Evolutionary conservation across 1,140 invertebrate genomes (phyloP), one percentile per base, ranked within the genome.

Genomic region (Chymomyza costata): DNA sequence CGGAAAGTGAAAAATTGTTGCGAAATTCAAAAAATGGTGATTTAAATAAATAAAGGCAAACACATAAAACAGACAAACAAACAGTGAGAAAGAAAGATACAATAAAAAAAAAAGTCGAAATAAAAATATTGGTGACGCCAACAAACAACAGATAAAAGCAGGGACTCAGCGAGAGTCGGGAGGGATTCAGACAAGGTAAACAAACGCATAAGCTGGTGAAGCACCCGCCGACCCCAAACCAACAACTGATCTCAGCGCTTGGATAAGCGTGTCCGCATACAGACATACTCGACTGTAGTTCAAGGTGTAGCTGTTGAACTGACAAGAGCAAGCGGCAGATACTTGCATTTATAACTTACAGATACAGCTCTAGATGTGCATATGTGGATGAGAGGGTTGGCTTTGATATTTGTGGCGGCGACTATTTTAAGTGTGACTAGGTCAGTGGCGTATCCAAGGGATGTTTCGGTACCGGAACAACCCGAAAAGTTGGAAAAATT

Each of bases 141-240:
- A 43, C 38, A 41, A 25, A 28, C 16, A 25, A 21, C n/a, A 19
- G 18, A 3, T 8, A 13, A 40, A 10, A 38, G 35, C 8, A 28
- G 18, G 25, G 37, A 31, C 56, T 62, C 51, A 49, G 25, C n/a
- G n/a, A 64, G 53, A 65, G 66, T 45, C 35, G 21, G n/a, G n/a
- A n/a, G n/a, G n/a, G n/a, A 28, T 28, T 6, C 71, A 67, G 67
- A 78, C 67, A 78, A 78, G 73, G 73, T 78, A 78, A 80, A 80
- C 56, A 67, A 66, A 62, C 54, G 52, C 49, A 13, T 44, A 40
- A n/a, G n/a, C n/a, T n/a, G n/a, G n/a, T 32, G 18, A 45, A 49
- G 44, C 48, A 13, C 30, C n/a, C 14, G 32, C 19, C 30, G 51
- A 70, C 49, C 69, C 47, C 59, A 39, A 50, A 30, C 50, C 38